These are phyloP conservation scores for Drosophila vallismaia DNA, from an alignment of 2,888 invertebrate genomes.

Conservation along the genomic window DNA sequence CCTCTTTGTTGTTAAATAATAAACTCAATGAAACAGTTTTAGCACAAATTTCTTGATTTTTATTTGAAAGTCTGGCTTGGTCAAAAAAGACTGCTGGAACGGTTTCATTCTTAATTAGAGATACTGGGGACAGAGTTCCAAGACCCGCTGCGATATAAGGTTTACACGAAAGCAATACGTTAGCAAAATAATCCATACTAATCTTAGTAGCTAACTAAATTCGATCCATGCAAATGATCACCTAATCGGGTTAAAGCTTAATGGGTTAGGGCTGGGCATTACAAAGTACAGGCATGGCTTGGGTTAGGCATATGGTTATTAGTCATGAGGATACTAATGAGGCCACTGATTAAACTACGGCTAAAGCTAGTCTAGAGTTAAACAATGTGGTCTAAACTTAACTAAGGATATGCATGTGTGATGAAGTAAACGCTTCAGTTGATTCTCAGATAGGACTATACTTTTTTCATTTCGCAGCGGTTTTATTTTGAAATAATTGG, in stretches of 20 bases:
- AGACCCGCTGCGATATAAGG: slow-evolving; percentile 22
- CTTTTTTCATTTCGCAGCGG: slow-evolving; percentile 9
- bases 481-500: slow-evolving; percentile 21
- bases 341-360: slow-evolving; percentile 32
- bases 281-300: slow-evolving; percentile 6
- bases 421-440: slow-evolving; percentile 19
- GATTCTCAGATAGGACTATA: slow-evolving; percentile 8
- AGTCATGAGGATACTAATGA: slow-evolving; percentile 1
- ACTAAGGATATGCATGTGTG: slow-evolving; percentile 64
- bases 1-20: not conserved
- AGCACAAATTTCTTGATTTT: slow-evolving; percentile 32
- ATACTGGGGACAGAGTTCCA: slow-evolving; percentile 16
- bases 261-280: slow-evolving; percentile 31
- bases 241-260: slow-evolving; percentile 47
- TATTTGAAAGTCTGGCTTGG: slow-evolving; percentile 49
- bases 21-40: slow-evolving; percentile 15
- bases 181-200: slow-evolving; percentile 39
- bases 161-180: slow-evolving; percentile 26
- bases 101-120: slow-evolving; percentile 47
- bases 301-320: slow-evolving; percentile 20
- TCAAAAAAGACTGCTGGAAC: slow-evolving; percentile 55
- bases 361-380: slow-evolving; percentile 42
- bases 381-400: slow-evolving; percentile 59
- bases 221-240: slow-evolving; percentile 48
- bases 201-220: slow-evolving; percentile 47